Evolutionary conservation across 1,140 invertebrate genomes (phyloP).

Genomic region (Delia radicum): DNA sequence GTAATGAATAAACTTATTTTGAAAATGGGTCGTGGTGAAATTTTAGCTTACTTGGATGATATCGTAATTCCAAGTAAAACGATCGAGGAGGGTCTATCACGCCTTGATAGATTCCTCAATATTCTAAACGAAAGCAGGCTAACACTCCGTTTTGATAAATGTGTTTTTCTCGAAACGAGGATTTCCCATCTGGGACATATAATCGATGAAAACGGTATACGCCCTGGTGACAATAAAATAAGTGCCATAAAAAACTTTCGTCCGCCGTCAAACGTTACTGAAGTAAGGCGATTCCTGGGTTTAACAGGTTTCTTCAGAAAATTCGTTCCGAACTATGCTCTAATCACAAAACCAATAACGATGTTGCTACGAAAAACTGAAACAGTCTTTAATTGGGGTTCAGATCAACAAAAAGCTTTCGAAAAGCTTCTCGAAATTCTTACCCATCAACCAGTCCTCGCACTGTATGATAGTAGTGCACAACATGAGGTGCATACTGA

Average conservation of each 20-base stretch:
- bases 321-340: slow-evolving; percentile 34
- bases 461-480: slow-evolving; percentile 18
- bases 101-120: not conserved
- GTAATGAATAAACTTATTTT: slow-evolving; percentile 39
- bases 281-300: slow-evolving; percentile 45
- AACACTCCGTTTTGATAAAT: not conserved
- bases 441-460: slow-evolving; percentile 25
- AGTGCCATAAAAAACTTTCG: slow-evolving; percentile 39
- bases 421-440: slow-evolving; percentile 8
- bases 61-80: slow-evolving; percentile 32
- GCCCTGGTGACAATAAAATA: slow-evolving; percentile 27
- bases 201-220: slow-evolving; percentile 5
- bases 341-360: slow-evolving; percentile 31
- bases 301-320: slow-evolving; percentile 39
- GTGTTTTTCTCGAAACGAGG: not conserved
- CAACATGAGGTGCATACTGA: slow-evolving; percentile 44
- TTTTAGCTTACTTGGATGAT: slow-evolving; percentile 37
- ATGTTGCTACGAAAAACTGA: slow-evolving; percentile 30
- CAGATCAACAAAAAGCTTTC: slow-evolving; percentile 21
- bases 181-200: not conserved
- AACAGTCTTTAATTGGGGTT: slow-evolving; percentile 28
- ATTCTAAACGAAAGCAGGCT: not conserved
- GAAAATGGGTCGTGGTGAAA: slow-evolving; percentile 11
- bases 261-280: slow-evolving; percentile 38
- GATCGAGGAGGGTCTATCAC: slow-evolving; percentile 30